A percentile compares a stretch with the other conserved stretches of the same genome.
Conservation (phyloP, 2,888 invertebrate species). For the Tipula vernalis region DNA sequence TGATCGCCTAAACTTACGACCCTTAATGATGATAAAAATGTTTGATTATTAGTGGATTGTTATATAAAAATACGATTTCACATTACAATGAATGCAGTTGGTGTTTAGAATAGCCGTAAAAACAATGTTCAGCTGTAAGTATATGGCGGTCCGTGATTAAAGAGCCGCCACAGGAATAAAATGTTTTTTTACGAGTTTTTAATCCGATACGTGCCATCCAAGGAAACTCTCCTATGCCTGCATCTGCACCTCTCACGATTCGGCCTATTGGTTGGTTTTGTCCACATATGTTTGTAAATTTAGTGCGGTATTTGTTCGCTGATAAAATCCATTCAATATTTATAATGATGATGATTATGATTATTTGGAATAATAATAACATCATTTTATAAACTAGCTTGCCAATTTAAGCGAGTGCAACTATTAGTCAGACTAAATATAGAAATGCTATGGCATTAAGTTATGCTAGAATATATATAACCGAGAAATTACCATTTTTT, state of each 20-base stretch:
- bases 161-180: neutral
- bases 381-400: neutral
- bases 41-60: too few species aligned
- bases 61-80: too few species aligned
- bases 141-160: neutral
- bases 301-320: neutral
- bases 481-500: too few species aligned
- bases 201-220: neutral
- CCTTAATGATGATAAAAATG: too few species aligned
- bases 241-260: neutral
- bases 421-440: too few species aligned
- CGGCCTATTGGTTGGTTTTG: neutral
- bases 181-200: neutral
- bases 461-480: too few species aligned
- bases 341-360: neutral
- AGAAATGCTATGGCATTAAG: too few species aligned
- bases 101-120: neutral
- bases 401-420: neutral
- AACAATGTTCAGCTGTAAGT: neutral
- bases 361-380: neutral
- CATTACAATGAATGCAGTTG: too few species aligned
- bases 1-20: neutral
- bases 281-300: neutral
- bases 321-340: neutral
- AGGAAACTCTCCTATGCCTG: neutral